Conservation (phyloP, 2,888 invertebrate genomes). For the Hyalella azteca region DNA sequence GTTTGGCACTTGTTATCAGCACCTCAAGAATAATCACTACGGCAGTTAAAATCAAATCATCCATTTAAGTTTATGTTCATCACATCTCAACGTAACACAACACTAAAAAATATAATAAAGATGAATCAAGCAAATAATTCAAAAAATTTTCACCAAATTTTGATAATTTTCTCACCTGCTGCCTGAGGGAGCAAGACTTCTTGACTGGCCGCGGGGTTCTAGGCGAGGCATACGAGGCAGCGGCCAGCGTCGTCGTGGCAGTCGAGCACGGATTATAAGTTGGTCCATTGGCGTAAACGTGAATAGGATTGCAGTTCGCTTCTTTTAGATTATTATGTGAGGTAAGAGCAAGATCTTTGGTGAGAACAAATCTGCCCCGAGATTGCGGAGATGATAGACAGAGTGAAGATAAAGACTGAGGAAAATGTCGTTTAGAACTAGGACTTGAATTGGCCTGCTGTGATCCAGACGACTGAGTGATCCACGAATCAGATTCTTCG, state of each 20-base stretch:
- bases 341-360: neutral
- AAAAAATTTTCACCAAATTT: too few species aligned
- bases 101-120: too few species aligned
- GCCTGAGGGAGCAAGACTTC: conserved; percentile 19
- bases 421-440: conserved; percentile 47
- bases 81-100: too few species aligned
- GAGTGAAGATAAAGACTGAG: conserved; percentile 16
- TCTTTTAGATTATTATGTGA: conserved; percentile 3
- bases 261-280: neutral
- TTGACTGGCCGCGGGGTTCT: conserved; percentile 52
- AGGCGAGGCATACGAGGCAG: neutral
- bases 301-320: neutral
- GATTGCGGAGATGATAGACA: neutral
- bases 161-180: conserved; percentile 7
- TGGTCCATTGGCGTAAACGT: neutral
- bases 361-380: neutral
- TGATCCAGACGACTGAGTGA: conserved; percentile 49
- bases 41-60: too few species aligned
- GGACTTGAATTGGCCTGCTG: conserved; percentile 46
- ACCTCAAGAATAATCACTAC: too few species aligned
- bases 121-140: too few species aligned
- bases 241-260: neutral
- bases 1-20: too few species aligned
- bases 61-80: too few species aligned
- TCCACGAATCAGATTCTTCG: conserved; percentile 56